Percentiles rank a stretch among this genome's conserved stretches.
These are phyloP conservation scores for Solenopsis fugax DNA, from an alignment of 1,140 invertebrate species.

Conservation along the genomic window DNA sequence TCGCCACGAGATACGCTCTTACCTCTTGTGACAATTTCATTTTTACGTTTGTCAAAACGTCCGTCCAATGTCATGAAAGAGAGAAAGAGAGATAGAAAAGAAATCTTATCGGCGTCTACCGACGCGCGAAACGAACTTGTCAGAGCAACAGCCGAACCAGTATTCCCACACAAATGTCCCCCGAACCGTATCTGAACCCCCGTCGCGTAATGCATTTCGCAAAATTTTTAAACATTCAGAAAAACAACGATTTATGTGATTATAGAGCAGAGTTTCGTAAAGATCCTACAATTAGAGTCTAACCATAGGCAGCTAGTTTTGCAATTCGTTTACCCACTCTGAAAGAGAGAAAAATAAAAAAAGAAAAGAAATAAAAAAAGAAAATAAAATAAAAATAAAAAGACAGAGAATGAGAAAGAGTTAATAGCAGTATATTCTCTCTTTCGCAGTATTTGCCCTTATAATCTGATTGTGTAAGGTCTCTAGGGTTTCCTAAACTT, in stretches of 20 bases:
- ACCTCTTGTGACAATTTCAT: conserved; percentile 18
- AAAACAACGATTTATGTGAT: conserved; percentile 58
- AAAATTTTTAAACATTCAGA: conserved; percentile 61
- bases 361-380: too few species aligned
- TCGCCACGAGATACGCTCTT: not conserved
- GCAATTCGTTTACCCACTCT: too few species aligned
- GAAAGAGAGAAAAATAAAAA: too few species aligned
- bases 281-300: too few species aligned
- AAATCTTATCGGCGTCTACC: conserved; percentile 55
- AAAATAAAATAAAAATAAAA: too few species aligned
- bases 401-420: too few species aligned
- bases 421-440: too few species aligned
- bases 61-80: not conserved
- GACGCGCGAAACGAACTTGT: conserved; percentile 52
- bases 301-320: too few species aligned
- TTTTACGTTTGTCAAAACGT: conserved; percentile 41
- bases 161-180: conserved; percentile 79
- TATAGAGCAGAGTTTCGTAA: not conserved
- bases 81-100: not conserved
- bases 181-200: conserved; percentile 70
- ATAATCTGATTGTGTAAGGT: too few species aligned
- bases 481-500: too few species aligned
- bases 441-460: too few species aligned
- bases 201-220: conserved; percentile 64
- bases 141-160: conserved; percentile 73